Base-by-base conservation (phyloP, 1,140 invertebrate genomes). In the Zaprionus lachaisei region DNA sequence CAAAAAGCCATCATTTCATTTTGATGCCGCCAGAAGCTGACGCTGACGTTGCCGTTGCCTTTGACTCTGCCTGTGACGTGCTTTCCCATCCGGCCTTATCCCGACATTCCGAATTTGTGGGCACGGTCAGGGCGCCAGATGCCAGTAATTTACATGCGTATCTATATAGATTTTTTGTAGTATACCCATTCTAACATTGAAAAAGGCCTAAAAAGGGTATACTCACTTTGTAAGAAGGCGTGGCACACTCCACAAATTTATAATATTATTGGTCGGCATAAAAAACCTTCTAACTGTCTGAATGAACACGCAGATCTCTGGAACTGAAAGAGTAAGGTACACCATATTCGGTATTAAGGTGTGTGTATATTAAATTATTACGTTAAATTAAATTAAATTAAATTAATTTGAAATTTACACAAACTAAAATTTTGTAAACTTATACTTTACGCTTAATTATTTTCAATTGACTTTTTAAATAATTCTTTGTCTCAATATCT, bases 1-100 rank as follows among this genome's bases (percentile, higher is more conserved):
- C 85, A 90, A 85, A 90, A 90, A 80, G 81, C 72, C 79, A 90
- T 85, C 72, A 80, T 90, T 90, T 82, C 77, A 80, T 90, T 90
- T 85, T 41, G 61, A 65, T 75, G 68, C 63, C 62, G 57, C 20
- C 68, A 49, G 49, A 54, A 64, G 51, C 14, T 67, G 47, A 24
- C 20, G 47, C 47, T 12, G 47, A 11, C 20, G 20, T 12, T 20
- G 47, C 1, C 38, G 5, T n/a, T 17, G 47, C 14, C 38, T 6
- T n/a, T 17, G 17, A 34, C 31, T 34, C 47, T 49, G 24, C 51
- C 22, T 24, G 20, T 55, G 51, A 41, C 38, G 15, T 41, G n/a
- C 41, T 47, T n/a, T 47, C 41, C 41, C 41, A 47, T 56, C 24
- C 54, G 22, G 54, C 26, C 22, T 51, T 51, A 51, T 51, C 20